phyloP scores from a whole-genome alignment of 1,140 invertebrate species.

The Drepana arcuata region DNA sequence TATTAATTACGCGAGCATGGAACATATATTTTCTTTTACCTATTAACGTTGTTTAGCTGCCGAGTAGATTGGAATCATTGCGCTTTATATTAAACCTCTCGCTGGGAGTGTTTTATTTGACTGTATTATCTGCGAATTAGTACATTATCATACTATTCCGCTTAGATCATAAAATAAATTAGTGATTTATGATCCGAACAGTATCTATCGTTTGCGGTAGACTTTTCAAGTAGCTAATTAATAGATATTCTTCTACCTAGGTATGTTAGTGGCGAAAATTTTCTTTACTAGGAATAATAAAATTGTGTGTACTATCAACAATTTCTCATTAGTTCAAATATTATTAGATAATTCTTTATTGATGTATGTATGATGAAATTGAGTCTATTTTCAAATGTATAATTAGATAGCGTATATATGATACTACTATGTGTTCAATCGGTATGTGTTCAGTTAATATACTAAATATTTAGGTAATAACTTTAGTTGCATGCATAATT shows the following conservation, averaged over 20 bases:
- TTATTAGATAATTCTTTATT: slow-evolving; percentile 55
- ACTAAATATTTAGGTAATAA: slow-evolving; percentile 18
- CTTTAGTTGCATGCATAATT: slow-evolving; percentile 26
- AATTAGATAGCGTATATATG: slow-evolving; percentile 24
- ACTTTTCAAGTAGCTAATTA: slow-evolving; percentile 13
- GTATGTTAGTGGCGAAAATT: slow-evolving; percentile 22
- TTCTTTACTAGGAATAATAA: slow-evolving; percentile 34
- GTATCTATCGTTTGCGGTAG: too few relatives aligned
- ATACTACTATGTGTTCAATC: slow-evolving; percentile 56
- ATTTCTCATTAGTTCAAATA: slow-evolving; percentile 56
- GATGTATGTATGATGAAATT: slow-evolving; percentile 17
- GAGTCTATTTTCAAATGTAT: slow-evolving; percentile 35
- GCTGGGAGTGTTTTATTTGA: slow-evolving; percentile 8
- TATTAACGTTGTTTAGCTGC: too few relatives aligned
- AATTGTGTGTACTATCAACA: slow-evolving; percentile 32
- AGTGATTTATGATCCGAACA: too few relatives aligned
- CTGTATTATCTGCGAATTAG: not conserved
- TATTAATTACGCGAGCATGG: too few relatives aligned
- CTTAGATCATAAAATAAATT: too few relatives aligned
- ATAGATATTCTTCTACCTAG: slow-evolving; percentile 43
- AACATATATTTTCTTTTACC: too few relatives aligned
- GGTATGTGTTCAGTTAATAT: slow-evolving; percentile 56
- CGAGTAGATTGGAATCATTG: too few relatives aligned
- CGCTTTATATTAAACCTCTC: too few relatives aligned
- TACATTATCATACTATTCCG: too few relatives aligned